Conservation (phyloP, 2,797 vertebrate species). For the Linurgus olivaceus region DNA sequence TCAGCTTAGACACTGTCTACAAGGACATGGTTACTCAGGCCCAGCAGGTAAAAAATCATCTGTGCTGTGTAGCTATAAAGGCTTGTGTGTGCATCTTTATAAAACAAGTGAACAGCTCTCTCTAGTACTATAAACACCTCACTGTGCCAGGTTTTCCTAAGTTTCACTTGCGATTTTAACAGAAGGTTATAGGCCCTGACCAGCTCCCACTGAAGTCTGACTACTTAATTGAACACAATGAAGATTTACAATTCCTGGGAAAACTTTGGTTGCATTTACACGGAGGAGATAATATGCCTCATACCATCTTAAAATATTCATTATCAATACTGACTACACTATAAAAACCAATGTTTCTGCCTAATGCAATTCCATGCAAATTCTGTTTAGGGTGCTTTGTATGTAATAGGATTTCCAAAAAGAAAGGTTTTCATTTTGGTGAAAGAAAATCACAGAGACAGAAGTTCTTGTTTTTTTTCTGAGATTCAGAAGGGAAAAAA, state of each 20-base stretch:
- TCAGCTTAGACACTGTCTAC: conserved; percentile 91
- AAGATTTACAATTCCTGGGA: background rate
- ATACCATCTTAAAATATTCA: background rate
- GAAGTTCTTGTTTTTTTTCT: background rate
- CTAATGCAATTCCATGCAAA: background rate
- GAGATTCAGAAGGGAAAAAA: background rate
- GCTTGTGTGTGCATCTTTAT: accelerated
- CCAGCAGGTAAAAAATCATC: conserved; percentile 83
- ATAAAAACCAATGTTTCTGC: background rate
- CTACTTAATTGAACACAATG: background rate
- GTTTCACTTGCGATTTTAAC: background rate
- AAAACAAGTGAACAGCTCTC: background rate
- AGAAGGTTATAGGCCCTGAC: background rate
- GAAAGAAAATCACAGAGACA: background rate
- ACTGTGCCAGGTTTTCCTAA: background rate
- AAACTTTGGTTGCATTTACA: background rate
- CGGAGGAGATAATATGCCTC: background rate
- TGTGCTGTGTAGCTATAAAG: background rate
- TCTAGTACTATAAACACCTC: background rate
- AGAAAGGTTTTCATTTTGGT: background rate
- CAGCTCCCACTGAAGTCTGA: background rate
- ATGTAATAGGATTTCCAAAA: background rate
- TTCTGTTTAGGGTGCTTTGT: background rate
- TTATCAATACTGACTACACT: background rate
- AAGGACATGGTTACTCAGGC: conserved; percentile 94